Evolutionary conservation across 1,140 invertebrate genomes (phyloP), one percentile per base, ranked within the genome.

Genomic region (Tyrophagus putrescentiae): DNA sequence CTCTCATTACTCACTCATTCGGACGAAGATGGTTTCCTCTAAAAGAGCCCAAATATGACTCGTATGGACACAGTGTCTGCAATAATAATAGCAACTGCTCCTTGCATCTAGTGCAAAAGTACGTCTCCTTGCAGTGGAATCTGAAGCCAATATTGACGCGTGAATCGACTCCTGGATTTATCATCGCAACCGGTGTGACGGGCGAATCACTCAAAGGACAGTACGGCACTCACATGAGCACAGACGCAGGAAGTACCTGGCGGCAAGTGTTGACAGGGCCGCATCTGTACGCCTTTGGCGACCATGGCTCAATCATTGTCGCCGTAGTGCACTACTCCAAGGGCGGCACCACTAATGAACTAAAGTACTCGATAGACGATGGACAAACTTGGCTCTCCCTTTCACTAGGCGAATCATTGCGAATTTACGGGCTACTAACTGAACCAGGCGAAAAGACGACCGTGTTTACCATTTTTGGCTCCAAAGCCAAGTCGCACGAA

Each of bases 401-500:
- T 66, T 70, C 77, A 62, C 89, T 93, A 68, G 77, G 79, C 60
- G 76, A 83, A 59, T 79, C 83, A 69, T 76, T 73, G 28, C 52
- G 68, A 16, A 79, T 92, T 16, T 91, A 90, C 70, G 87, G 87
- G 3, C 70, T 92, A 1, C 85, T 91, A 80, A 91, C 87, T 0
- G 87, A 92, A 70, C 87, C 87, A 0, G 88, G 87, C 5, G 87
- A 91, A 70, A 89, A 88, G 70, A 88, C 87, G 0, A 89, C 87
- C 0, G 78, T 85, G 0, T 93, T 94, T 67, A 90, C 87, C 0
- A 80, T 94, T 74, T 93, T 92, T 72, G 89, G 87, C 1, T 89
- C 86, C 3, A 78, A 77, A 36, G 76, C 78, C 6, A 78, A 79
- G 1, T 75, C 79, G 54, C 87, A 91, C 69, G 79, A 84, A 60